Conservation (phyloP, 1,140 invertebrate genomes). For the Drosophila ohnishii region DNA sequence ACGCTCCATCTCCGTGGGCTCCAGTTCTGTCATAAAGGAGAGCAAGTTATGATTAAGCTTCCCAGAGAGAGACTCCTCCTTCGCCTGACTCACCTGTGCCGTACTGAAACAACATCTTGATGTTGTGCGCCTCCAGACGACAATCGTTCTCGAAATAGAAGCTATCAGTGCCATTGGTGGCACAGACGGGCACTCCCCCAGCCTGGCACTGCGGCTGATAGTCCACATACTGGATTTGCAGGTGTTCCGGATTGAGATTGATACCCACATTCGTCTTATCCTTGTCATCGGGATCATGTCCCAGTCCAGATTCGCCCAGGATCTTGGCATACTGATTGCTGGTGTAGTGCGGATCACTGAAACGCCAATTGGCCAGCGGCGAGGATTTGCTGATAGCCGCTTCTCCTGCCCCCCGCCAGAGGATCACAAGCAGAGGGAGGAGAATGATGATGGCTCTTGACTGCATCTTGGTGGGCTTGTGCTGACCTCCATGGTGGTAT, state of each 20-base stretch:
- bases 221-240: constrained; percentile 69
- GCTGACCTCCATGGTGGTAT: neutral
- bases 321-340: constrained; percentile 53
- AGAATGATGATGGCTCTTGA: neutral
- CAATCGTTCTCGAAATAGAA: constrained; percentile 65
- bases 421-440: neutral
- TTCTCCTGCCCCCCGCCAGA: neutral
- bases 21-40: constrained; percentile 37
- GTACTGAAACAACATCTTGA: constrained; percentile 61
- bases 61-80: neutral
- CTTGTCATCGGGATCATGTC: constrained; percentile 15
- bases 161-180: constrained; percentile 51
- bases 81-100: constrained; percentile 46
- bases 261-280: neutral
- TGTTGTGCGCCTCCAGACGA: constrained; percentile 62
- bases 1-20: constrained; percentile 56
- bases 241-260: constrained; percentile 11
- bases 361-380: constrained; percentile 31
- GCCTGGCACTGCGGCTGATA: constrained; percentile 53
- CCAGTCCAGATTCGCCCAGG: constrained; percentile 28
- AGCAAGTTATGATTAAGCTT: no score
- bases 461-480: neutral
- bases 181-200: constrained; percentile 60
- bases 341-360: constrained; percentile 38
- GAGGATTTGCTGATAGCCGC: neutral